Evolutionary conservation across 2,113 vertebrate species (phyloP).

Genomic region (Oryzias celebensis): DNA sequence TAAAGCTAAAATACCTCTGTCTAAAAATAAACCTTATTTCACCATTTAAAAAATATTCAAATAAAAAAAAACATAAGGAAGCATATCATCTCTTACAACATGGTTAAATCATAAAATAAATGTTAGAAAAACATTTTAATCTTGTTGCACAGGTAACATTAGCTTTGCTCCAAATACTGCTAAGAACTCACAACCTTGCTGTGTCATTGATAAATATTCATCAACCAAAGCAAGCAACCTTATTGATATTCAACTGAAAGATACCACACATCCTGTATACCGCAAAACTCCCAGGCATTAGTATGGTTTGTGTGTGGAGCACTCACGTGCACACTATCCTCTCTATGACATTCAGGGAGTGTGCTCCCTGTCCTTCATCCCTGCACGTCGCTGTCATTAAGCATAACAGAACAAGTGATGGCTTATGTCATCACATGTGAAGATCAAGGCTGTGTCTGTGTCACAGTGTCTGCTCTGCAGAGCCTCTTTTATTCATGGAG

Average conservation of each 20-base stretch:
- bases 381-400: slow-evolving; percentile 35
- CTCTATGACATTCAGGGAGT: slow-evolving; percentile 40
- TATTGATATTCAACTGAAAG: slow-evolving; percentile 45
- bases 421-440: slow-evolving; percentile 29
- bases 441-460: slow-evolving; percentile 6
- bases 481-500: slow-evolving; percentile 24
- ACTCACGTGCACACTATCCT: slow-evolving; percentile 17
- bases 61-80: too few species aligned
- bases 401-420: slow-evolving; percentile 29
- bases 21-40: too few species aligned
- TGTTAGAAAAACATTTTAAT: too few species aligned
- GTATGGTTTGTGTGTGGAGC: slow-evolving; percentile 25
- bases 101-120: too few species aligned
- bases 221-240: slow-evolving; percentile 6
- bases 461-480: not conserved
- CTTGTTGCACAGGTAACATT: too few species aligned
- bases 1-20: not conserved
- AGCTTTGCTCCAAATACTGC: not conserved
- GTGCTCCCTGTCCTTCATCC: slow-evolving; percentile 15
- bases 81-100: too few species aligned
- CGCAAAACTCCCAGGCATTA: slow-evolving; percentile 8
- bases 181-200: slow-evolving; percentile 30
- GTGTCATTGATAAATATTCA: slow-evolving; percentile 63
- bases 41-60: too few species aligned
- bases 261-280: slow-evolving; percentile 26